A percentile compares a stretch with the other conserved stretches of the same genome.
phyloP scores from a whole-genome alignment of 2,797 vertebrate species.

The Heliangelus exortis region DNA sequence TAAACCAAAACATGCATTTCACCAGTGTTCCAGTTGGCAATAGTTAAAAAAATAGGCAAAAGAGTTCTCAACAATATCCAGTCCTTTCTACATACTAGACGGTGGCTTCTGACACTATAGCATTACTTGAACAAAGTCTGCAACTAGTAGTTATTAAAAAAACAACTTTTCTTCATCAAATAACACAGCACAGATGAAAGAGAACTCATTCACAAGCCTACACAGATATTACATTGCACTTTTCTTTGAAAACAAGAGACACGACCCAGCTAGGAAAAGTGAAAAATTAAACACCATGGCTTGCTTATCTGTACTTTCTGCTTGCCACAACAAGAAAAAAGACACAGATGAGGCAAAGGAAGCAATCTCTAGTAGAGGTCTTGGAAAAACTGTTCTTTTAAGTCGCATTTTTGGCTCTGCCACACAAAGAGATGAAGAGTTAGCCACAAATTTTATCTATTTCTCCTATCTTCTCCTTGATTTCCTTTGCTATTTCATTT shows the following conservation, averaged over 20 bases:
- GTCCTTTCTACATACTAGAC: neutral
- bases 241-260: neutral
- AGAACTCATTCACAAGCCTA: neutral
- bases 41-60: slow-evolving; percentile 16
- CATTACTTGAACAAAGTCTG: slow-evolving; percentile 20
- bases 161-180: slow-evolving; percentile 30
- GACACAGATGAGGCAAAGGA: neutral
- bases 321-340: neutral
- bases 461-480: neutral
- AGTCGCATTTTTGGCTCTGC: neutral
- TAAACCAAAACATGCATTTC: too few species aligned
- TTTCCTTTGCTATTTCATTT: neutral
- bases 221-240: neutral
- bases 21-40: neutral
- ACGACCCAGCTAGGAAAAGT: neutral
- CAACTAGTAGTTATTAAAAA: neutral
- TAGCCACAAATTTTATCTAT: neutral
- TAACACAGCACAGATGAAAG: slow-evolving; percentile 15
- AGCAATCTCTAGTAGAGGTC: neutral
- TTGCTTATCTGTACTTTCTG: neutral
- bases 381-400: neutral
- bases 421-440: neutral
- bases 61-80: neutral
- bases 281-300: neutral
- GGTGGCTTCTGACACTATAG: neutral